phyloP scores from a whole-genome alignment of 2,797 vertebrate species.

The Peromyscus nudipes region DNA sequence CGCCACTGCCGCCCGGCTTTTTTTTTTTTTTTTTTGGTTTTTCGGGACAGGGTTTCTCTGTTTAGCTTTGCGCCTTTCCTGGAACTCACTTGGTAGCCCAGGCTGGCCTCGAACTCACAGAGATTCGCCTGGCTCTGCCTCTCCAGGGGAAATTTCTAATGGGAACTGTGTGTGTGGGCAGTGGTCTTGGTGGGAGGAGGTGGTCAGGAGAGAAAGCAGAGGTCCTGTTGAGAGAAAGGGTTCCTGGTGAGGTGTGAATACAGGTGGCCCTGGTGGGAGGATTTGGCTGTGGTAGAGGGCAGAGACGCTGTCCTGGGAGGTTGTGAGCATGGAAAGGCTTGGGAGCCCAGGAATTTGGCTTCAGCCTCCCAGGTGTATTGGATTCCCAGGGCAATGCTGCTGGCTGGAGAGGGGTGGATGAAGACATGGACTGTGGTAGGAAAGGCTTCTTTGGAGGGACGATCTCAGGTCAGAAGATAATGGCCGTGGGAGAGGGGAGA shows the following conservation, averaged over 20 bases:
- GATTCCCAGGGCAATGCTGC: background rate
- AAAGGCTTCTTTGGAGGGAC: background rate
- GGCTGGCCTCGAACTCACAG: no score
- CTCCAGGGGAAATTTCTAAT: background rate
- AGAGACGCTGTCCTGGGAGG: background rate
- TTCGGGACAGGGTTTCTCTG: no score
- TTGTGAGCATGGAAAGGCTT: background rate
- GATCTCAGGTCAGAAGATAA: background rate
- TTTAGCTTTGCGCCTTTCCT: no score
- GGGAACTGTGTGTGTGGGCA: accelerated
- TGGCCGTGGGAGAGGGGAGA: background rate
- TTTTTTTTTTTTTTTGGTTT: no score
- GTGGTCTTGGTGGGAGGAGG: background rate
- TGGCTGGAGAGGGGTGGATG: background rate
- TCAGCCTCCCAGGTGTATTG: no score
- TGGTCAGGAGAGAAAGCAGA: background rate
- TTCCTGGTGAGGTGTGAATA: background rate
- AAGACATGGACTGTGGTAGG: background rate
- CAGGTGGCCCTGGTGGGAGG: background rate
- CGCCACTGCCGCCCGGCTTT: no score
- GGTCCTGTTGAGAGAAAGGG: background rate
- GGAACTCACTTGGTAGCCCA: no score
- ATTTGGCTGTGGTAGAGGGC: background rate
- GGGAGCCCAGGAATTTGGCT: background rate
- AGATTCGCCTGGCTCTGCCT: no score